Percentiles rank a stretch among this genome's conserved stretches.
Conservation (phyloP, 2,888 invertebrate genomes). For the Venusia cambrica region DNA sequence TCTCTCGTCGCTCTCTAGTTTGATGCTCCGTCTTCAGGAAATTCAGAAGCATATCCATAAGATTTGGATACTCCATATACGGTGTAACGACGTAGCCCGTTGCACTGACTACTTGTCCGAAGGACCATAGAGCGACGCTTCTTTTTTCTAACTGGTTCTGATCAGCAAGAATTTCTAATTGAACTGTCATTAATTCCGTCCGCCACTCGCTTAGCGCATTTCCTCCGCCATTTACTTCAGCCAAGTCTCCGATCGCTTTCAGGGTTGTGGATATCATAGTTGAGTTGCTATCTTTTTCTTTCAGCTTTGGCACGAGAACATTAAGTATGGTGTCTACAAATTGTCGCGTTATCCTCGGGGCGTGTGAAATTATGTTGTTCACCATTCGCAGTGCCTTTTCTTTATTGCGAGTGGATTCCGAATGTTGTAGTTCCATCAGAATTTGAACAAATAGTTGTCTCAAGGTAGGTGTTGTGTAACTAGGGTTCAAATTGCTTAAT, state of each 20-base stretch:
- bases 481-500: constrained; percentile 96
- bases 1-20: constrained; percentile 91
- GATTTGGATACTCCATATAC: constrained; percentile 94
- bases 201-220: constrained; percentile 94
- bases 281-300: constrained; percentile 93
- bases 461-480: constrained; percentile 97
- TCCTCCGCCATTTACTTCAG: constrained; percentile 93
- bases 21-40: constrained; percentile 98
- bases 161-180: constrained; percentile 96
- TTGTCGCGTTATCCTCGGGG: constrained; percentile 95
- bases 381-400: constrained; percentile 97
- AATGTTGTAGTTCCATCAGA: constrained; percentile 95
- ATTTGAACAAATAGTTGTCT: constrained; percentile 95
- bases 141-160: constrained; percentile 96
- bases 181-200: constrained; percentile 91
- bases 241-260: constrained; percentile 96
- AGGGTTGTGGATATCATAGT: constrained; percentile 95
- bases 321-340: constrained; percentile 97
- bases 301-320: constrained; percentile 94
- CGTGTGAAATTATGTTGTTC: constrained; percentile 96
- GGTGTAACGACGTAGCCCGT: constrained; percentile 98
- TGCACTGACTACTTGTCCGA: constrained; percentile 97
- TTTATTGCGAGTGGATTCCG: constrained; percentile 96
- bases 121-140: constrained; percentile 96
- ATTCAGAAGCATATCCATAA: constrained; percentile 95